Conservation (phyloP, 2,888 invertebrate genomes). For the Lasioglossum leucozonium region DNA sequence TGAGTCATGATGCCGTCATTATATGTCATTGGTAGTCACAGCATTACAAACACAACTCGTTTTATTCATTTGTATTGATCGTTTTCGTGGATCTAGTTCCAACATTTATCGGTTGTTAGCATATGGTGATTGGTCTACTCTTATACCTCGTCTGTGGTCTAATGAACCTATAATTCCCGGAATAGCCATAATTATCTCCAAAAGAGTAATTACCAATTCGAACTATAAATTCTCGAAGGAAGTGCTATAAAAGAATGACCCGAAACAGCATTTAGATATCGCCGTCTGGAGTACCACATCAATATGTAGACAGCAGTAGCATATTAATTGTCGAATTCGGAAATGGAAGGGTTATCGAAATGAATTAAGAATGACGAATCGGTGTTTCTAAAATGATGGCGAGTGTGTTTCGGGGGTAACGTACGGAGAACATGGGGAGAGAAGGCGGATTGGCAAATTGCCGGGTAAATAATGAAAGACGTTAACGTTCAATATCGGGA, state of each 20-base stretch:
- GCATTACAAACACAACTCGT: too few relatives aligned
- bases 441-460: background rate
- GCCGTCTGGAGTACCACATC: background rate
- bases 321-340: background rate
- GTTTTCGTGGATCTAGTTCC: too few relatives aligned
- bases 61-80: too few relatives aligned
- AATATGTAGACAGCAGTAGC: background rate
- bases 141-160: too few relatives aligned
- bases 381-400: background rate
- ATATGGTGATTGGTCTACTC: too few relatives aligned
- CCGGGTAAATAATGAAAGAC: background rate
- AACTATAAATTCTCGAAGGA: background rate
- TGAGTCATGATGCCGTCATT: too few relatives aligned
- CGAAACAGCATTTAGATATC: background rate
- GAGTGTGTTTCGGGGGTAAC: background rate
- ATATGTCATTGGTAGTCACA: too few relatives aligned
- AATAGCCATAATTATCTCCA: too few relatives aligned
- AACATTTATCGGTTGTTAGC: too few relatives aligned
- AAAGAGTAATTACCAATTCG: too few relatives aligned
- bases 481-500: background rate
- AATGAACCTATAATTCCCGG: too few relatives aligned
- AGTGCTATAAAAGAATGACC: background rate
- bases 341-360: background rate
- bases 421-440: background rate
- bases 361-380: too few relatives aligned